Base-by-base conservation (phyloP, 2,797 vertebrate species). In the Myotis myotis region DNA sequence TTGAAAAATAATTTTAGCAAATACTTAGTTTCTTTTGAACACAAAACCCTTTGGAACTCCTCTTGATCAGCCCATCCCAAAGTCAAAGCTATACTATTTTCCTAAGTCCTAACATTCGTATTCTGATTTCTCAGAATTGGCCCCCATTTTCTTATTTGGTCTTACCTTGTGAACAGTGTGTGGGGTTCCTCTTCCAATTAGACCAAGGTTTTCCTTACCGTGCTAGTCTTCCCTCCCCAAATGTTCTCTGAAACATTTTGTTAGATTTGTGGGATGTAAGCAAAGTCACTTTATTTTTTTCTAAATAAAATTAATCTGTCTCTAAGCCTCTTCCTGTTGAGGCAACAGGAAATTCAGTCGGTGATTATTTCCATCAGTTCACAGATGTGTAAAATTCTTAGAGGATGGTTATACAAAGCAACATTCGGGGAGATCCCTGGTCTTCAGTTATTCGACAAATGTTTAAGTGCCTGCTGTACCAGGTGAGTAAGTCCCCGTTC, bases 201-300 rank as follows among this genome's bases (percentile, higher is more conserved):
- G 55, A 41, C 49, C 11, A 3, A 74, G 16, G 22, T 62, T 86
- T 90, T 84, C n/a, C 36, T 68, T 75, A 12, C 17, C 71, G 17
- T 47, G 80, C 53, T 51, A 75, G 19, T 85, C 23, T 49, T 79
- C 28, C n/a, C 41, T 80, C 22, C 41, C 7, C 57, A 85, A 7
- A 62, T 84, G 28, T 49, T 87, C 49, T 94, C 36, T 93, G 78
- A 91, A 91, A 49, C 4, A 90, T 33, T 96, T 87, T 38, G 38
- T 75, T 70, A 81, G 36, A 55, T 94, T 75, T 93, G 41, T 92
- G 33, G 6, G 49, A 30, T 72, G 2, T 87, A 83, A 95, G 80
- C 53, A 89, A 93, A 82, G n/a, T 78, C 62, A 62, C 2, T 84
- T 78, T 91, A 4, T 70, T 88, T 89, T 89, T 66, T 92, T 76